A percentile compares a stretch with the other conserved stretches of the same genome.
These are phyloP conservation scores for Parthenolecanium corni DNA, from an alignment of 2,888 invertebrate genomes.

Conservation along the genomic window DNA sequence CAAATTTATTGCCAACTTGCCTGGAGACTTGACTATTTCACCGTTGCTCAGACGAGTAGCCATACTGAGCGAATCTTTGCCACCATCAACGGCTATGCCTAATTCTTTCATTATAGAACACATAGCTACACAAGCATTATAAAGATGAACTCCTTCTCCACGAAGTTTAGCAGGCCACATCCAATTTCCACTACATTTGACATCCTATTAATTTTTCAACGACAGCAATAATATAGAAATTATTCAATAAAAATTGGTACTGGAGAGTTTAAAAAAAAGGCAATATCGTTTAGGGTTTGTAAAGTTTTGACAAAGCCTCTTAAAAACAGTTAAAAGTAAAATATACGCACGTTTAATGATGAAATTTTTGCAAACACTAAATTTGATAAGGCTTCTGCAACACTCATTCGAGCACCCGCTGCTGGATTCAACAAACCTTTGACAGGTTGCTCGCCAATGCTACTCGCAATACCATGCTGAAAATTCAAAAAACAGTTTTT, in stretches of 20 bases:
- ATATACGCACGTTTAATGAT: slow-evolving; percentile 41
- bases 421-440: slow-evolving; percentile 75
- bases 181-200: slow-evolving; percentile 99
- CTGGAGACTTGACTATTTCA: slow-evolving; percentile 47
- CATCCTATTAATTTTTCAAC: slow-evolving; percentile 49
- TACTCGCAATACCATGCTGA: slow-evolving; percentile 75
- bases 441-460: slow-evolving; percentile 94
- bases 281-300: background rate
- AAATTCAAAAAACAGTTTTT: slow-evolving; percentile 9
- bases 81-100: slow-evolving; percentile 87
- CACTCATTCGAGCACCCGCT: slow-evolving; percentile 85
- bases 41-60: slow-evolving; percentile 67
- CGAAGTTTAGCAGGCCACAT: slow-evolving; percentile 98
- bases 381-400: slow-evolving; percentile 88
- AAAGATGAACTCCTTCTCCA: slow-evolving; percentile 80
- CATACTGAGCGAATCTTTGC: slow-evolving; percentile 97
- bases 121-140: slow-evolving; percentile 78
- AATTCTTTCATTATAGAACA: slow-evolving; percentile 69
- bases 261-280: background rate
- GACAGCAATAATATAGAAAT: background rate
- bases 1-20: slow-evolving; percentile 35
- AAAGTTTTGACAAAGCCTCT: too few species aligned
- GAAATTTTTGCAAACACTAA: slow-evolving; percentile 61
- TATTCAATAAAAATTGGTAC: background rate
- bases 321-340: background rate